These are phyloP conservation scores for Erebia ligea DNA, from an alignment of 2,888 invertebrate species.

Conservation along the genomic window DNA sequence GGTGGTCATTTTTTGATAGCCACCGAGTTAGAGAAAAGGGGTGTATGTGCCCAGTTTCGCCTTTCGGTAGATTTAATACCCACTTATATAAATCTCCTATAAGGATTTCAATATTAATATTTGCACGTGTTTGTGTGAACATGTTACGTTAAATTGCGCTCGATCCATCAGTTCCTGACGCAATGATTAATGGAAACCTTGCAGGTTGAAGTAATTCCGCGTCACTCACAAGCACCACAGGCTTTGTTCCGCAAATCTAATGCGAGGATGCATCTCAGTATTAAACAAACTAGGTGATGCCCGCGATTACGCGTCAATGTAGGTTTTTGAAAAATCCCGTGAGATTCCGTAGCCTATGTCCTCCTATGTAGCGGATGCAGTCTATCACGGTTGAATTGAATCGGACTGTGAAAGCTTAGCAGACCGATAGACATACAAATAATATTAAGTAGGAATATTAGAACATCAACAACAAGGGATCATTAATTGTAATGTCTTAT, in stretches of 20 bases:
- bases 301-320: too few relatives aligned
- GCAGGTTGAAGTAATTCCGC: neutral
- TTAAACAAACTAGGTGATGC: neutral
- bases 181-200: conserved; percentile 7
- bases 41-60: too few relatives aligned
- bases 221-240: neutral
- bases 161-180: conserved; percentile 9
- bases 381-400: too few relatives aligned
- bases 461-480: too few relatives aligned
- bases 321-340: too few relatives aligned
- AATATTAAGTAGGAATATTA: too few relatives aligned
- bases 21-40: too few relatives aligned
- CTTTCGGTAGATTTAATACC: too few relatives aligned
- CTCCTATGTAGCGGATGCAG: too few relatives aligned
- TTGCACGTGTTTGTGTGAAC: neutral
- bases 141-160: neutral
- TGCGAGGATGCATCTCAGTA: neutral
- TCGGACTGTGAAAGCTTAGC: neutral
- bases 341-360: too few relatives aligned
- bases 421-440: neutral
- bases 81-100: neutral
- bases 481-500: neutral
- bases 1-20: too few relatives aligned
- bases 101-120: neutral
- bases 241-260: neutral